A percentile compares a stretch with the other conserved stretches of the same genome.
Evolutionary conservation across 2,113 vertebrate species (phyloP).

Genomic region (Thamnophis sirtalis): DNA sequence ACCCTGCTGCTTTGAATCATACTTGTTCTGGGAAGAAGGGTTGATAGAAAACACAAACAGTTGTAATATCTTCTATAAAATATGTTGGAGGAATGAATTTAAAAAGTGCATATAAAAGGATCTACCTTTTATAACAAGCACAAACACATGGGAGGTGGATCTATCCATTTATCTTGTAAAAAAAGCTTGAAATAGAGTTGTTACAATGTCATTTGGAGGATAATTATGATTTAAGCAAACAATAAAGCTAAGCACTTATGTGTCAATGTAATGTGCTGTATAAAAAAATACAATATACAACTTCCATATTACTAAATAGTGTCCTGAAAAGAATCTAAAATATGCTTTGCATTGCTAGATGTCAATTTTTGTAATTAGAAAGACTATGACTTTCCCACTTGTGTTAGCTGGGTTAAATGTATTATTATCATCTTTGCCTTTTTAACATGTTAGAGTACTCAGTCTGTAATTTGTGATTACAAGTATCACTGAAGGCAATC

Average conservation of each 20-base stretch:
- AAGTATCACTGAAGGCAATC: conserved; percentile 1
- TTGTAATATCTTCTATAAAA: conserved; percentile 37
- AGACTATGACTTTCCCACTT: not conserved
- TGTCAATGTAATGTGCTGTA: not conserved
- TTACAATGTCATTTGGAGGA: not conserved
- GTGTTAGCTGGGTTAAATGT: not conserved
- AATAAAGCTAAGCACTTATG: not conserved
- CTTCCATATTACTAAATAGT: conserved; percentile 18
- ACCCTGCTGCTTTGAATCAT: conserved; percentile 67
- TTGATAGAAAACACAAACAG: conserved; percentile 50
- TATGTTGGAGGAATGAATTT: conserved; percentile 59
- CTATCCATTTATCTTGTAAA: not conserved
- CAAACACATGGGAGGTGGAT: conserved; percentile 9
- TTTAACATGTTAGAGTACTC: conserved; percentile 3
- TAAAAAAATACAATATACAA: conserved; percentile 5
- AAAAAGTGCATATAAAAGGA: conserved; percentile 43
- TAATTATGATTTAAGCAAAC: not conserved
- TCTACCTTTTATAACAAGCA: conserved; percentile 41
- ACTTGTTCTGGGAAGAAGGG: conserved; percentile 62
- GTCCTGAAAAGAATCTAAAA: conserved; percentile 8
- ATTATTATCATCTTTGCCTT: not conserved
- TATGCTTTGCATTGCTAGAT: not conserved
- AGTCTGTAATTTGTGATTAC: not conserved
- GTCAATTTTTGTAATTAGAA: not conserved
- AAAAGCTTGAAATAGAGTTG: conserved; percentile 1